These are phyloP conservation scores for Nebria salina DNA, from an alignment of 2,888 invertebrate species.

Conservation along the genomic window DNA sequence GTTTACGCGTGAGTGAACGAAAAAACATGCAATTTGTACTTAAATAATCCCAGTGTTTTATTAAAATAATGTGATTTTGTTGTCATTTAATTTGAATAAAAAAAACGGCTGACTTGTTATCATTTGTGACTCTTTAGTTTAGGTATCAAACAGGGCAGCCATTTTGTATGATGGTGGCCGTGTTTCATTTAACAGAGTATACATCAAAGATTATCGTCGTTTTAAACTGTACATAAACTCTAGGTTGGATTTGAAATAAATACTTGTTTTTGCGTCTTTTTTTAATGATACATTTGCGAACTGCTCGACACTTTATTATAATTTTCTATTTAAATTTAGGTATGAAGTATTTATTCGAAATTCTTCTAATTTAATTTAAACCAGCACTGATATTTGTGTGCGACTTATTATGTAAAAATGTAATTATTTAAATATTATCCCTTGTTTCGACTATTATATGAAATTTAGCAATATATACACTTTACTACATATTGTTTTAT, in stretches of 20 bases:
- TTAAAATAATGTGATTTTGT: slow-evolving; percentile 43
- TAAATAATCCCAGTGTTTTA: slow-evolving; percentile 35
- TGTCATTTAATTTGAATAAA: slow-evolving; percentile 27
- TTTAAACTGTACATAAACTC: not conserved
- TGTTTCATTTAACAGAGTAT: not conserved
- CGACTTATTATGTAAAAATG: not conserved
- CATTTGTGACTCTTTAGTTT: not conserved
- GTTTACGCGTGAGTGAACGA: slow-evolving; percentile 51
- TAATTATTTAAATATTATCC: not conserved
- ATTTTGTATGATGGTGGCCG: not conserved
- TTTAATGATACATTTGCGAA: not conserved
- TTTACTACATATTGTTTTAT: not conserved
- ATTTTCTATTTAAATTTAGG: not conserved
- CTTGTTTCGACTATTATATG: not conserved
- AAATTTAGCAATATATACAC: not conserved
- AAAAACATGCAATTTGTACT: slow-evolving; percentile 32
- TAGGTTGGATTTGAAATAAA: not conserved
- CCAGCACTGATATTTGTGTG: not conserved
- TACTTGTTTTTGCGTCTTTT: not conserved
- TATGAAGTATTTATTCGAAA: not conserved
- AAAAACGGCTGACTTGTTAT: not conserved
- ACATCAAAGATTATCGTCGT: not conserved
- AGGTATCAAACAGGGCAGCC: not conserved
- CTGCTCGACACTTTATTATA: not conserved
- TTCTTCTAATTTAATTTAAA: not conserved